Evolutionary conservation across 1,140 invertebrate species (phyloP), one percentile per base, ranked within the genome.

Genomic region (Drosophila bocqueti): DNA sequence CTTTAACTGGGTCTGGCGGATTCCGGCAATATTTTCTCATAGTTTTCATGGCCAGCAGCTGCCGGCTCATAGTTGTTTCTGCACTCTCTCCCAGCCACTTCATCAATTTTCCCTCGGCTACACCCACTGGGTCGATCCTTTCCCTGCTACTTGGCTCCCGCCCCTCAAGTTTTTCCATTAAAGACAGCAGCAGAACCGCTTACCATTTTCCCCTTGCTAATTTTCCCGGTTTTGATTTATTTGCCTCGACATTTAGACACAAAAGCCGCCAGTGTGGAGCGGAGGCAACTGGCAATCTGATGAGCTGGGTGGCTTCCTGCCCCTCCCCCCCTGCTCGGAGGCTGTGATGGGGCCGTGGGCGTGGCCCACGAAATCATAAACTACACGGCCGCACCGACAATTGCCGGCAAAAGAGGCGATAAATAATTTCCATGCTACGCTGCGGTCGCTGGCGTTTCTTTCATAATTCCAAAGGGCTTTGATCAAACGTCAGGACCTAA

Each of bases 401-500:
- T 86, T 87, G 83, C 47, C 66, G 60, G 59, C 34, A 24, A 38
- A 26, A 38, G 62, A 63, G 68, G 80, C 83, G 72, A 86, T 86
- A 86, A 86, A 86, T 86, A 86, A 87, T 86, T 86, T 83, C 64
- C 52, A 46, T 76, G 66, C 63, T 55, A 42, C 21, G 42, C 69
- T 83, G 76, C 62, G 59, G 75, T 63, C 34, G 67, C 64, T 52
- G 65, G 36, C 11, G 49, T 36, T 52, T 78, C 83, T 69, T 80
- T 86, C 83, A 86, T 86, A 86, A 87, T 87, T 86, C 83, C 65
- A 50, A 50, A 60, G 81, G 69, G 79, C 75, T 86, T 85, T 86
- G 83, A 85, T 85, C 83, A 86, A 79, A 86, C 83, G 83, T 86
- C 83, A 87, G 54, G 57, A 58, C 74, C 64, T 80, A 87, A 87